Evolutionary conservation across 1,140 invertebrate genomes (phyloP), one percentile per base, ranked within the genome.

Genomic region (Bombus affinis): DNA sequence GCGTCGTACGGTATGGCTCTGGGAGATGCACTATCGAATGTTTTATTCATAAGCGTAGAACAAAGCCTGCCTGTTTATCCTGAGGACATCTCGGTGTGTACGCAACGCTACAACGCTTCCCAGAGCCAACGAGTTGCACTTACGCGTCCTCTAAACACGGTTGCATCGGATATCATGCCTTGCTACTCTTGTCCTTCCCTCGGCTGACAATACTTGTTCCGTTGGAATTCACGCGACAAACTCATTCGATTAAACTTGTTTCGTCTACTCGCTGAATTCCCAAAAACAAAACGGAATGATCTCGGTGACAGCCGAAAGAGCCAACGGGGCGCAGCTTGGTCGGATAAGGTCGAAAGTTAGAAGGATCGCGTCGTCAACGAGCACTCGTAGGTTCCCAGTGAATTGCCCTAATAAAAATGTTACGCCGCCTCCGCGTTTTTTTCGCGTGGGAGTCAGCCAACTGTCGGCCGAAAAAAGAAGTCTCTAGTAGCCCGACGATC

Each of bases 41-140:
- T 95, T 95, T 95, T 95, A 95, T 95, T 95, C 94, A 95, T 95
- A 93, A 95, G 92, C 79, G 86, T 89, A 92, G 92, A 95, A 95
- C 94, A 95, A 95, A 95, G 94, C 93, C 93, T 90, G 93, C 90
- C 86, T 90, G 91, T 92, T 95, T 94, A 94, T 95, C 94, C 91
- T 92, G 94, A 94, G 94, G 94, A 95, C 94, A 95, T 95, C 94
- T 95, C 89, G 71, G 82, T 86, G 85, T 91, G 86, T 87, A 92
- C 83, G 87, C 89, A 92, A 92, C 87, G 89, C 82, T 77, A 86
- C 88, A 77, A 35, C 84, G 89, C 84, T 91, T 91, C 90, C 89
- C 90, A 91, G 86, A 88, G 89, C 18, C 83, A 66, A 68, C 85
- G 65, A 73, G 88, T 73, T 85, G 86, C 86, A 90, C 83, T 89